Evolutionary conservation across 2,113 vertebrate genomes (phyloP).

Genomic region (Peromyscus maniculatus): DNA sequence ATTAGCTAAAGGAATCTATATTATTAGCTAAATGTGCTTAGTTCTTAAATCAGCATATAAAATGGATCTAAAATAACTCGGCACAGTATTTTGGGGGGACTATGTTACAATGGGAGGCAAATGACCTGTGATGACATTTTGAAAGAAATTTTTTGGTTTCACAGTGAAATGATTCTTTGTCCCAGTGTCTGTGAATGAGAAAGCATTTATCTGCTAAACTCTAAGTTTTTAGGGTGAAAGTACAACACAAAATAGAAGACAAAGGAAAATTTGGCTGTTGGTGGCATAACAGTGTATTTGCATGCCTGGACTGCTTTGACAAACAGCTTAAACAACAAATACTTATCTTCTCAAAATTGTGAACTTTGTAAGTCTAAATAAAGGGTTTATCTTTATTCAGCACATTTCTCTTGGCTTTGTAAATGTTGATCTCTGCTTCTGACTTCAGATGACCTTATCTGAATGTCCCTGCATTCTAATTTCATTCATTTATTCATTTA

Average conservation of each 20-base stretch:
- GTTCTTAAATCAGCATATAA: background rate
- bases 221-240: background rate
- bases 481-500: too few relatives aligned
- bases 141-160: background rate
- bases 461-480: background rate
- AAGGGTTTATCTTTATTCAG: too few relatives aligned
- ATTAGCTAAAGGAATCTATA: background rate
- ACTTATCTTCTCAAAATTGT: background rate
- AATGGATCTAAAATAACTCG: background rate
- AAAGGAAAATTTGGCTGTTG: background rate
- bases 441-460: too few relatives aligned
- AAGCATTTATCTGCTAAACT: background rate
- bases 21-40: background rate
- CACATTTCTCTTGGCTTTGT: too few relatives aligned
- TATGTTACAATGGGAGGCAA: background rate
- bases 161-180: background rate
- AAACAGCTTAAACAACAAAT: background rate
- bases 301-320: background rate
- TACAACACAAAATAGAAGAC: background rate
- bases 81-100: background rate
- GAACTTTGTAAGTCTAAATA: too few relatives aligned
- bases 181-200: background rate
- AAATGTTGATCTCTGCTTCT: too few relatives aligned
- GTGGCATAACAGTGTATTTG: background rate
- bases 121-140: constrained; percentile 9